Evolutionary conservation across 1,140 invertebrate species (phyloP), one percentile per base, ranked within the genome.

Genomic region (Archivesica marissinica): DNA sequence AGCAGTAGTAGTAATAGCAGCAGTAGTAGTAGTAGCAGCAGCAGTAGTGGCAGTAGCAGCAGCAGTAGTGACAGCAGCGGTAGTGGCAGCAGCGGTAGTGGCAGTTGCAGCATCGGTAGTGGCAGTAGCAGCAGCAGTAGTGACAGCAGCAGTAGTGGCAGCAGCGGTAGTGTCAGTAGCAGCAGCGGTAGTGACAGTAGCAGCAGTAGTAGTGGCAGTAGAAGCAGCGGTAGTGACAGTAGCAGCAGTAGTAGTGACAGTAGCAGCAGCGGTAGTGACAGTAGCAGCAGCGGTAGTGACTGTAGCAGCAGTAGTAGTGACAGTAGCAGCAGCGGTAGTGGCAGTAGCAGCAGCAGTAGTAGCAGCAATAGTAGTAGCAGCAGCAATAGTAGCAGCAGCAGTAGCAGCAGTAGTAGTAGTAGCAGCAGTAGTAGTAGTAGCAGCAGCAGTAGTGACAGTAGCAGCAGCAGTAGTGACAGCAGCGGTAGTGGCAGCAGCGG

Each of bases 51-150:
- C 13, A 72, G 28, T 72, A 72, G 68, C 20, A 38, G 20, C 20
- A 72, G 20, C 28, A 1, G 20, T 41, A 33, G 35, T 72, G 20
- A 0, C 28, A 72, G 20, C 17, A 72, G 13, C 39, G 39, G 17
- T 2, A 41, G 68, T 38, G 39, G 13, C 39, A 20, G 68, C 0
- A 17, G 17, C 0, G 20, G 28, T 2, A 0, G 30, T 72, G 20
- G 28, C 38, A 72, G n/a, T 38, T 38, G 38, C 39, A 72, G 68
- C 39, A 72, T 25, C 20, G 20, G 68, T 72, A 38, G 68, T 72
- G 0, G 1, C 39, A 38, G 68, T 72, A 38, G 68, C 20, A 72
- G 68, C 39, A 72, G 68, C 39, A 72, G 68, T 72, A 72, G 68
- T 72, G 1, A 38, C 39, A 72, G 68, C 39, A 72, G 35, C 17